Evolutionary conservation across 1,140 invertebrate species (phyloP).

Genomic region (Drosophila jambulina): DNA sequence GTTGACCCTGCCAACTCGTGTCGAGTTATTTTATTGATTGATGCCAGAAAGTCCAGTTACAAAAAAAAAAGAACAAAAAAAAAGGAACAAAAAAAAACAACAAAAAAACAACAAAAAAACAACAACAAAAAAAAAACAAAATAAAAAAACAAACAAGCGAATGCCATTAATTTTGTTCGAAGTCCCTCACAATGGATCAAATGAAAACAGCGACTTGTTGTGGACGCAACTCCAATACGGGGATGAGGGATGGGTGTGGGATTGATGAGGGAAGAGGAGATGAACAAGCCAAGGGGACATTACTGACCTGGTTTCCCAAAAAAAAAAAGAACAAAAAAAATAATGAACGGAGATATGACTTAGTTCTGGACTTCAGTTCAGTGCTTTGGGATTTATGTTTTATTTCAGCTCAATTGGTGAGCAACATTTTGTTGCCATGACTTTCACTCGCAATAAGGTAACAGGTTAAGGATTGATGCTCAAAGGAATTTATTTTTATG

Average conservation of each 20-base stretch:
- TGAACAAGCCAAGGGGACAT: background rate
- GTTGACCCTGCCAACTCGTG: conserved; percentile 25
- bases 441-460: background rate
- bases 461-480: background rate
- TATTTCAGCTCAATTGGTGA: conserved; percentile 1
- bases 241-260: background rate
- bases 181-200: conserved; percentile 30
- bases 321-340: conserved; percentile 1
- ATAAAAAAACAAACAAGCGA: conserved; percentile 20
- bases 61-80: background rate
- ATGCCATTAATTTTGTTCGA: conserved; percentile 47
- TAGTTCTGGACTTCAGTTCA: background rate
- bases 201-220: conserved; percentile 34
- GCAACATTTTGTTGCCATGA: background rate
- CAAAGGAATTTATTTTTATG: background rate
- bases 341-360: conserved; percentile 19
- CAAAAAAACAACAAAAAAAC: background rate
- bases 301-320: conserved; percentile 17
- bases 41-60: conserved; percentile 41
- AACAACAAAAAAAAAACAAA: background rate
- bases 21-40: conserved; percentile 68
- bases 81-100: background rate
- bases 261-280: no score
- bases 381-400: conserved; percentile 6
- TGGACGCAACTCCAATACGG: conserved; percentile 15